Evolutionary conservation across 2,797 vertebrate genomes (phyloP), one percentile per base, ranked within the genome.

Genomic region (Phrynocephalus forsythii): DNA sequence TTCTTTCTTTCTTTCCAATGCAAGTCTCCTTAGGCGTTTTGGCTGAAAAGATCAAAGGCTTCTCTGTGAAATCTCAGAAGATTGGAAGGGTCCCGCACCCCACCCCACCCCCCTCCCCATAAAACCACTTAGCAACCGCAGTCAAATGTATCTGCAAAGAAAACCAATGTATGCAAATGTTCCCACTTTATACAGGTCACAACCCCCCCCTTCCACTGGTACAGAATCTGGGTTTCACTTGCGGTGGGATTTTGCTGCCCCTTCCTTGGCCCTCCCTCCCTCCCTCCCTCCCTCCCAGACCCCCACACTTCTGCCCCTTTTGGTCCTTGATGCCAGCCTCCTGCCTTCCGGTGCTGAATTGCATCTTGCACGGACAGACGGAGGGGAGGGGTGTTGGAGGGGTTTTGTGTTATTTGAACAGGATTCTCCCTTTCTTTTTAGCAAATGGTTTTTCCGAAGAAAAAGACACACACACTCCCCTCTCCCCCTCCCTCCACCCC

Each of bases 361-460:
- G 13, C 18, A 16, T 13, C 18, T 16, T 56, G 56, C 1, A 33
- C 1, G 56, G 13, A 56, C 56, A 56, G 56, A 56, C 60, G 9
- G 60, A 20, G 16, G 18, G 60, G 10, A 13, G 11, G 10, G 15
- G 60, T 18, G 60, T 3, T 16, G 9, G 60, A 20, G 60, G 60
- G 60, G 8, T 8, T 10, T 56, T 56, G 52, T 56, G 52, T 56
- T 10, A 20, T n/a, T 56, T 28, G 44, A n/a, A 20, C 4, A 8
- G 77, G 15, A 10, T 38, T 22, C 33, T 6, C 56, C 16, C 15
- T 6, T 15, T 68, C 33, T 71, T 56, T 81, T 76, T 52, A 67
- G 75, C 82, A 84, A 88, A n/a, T 28, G 67, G 48, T 67, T 83
- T 82, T 68, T 16, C 63, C 63, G 50, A 75, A 38, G 50, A 67